Evolutionary conservation across 1,140 invertebrate genomes (phyloP).

Genomic region (Rhagoletis pomonella): DNA sequence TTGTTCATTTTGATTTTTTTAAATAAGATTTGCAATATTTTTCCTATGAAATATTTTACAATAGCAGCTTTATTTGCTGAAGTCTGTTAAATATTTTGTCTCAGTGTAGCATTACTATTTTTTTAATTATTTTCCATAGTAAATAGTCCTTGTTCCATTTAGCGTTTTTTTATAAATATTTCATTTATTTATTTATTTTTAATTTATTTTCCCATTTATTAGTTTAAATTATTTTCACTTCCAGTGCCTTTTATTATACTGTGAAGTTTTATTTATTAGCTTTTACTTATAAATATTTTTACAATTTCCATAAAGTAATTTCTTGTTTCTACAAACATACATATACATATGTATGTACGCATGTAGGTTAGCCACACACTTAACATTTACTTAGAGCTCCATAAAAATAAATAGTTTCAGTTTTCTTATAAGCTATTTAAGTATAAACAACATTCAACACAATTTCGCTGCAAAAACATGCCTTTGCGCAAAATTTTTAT

Average conservation of each 20-base stretch:
- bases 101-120: background rate
- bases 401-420: constrained; percentile 20
- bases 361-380: constrained; percentile 16
- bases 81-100: background rate
- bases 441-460: constrained; percentile 47
- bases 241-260: background rate
- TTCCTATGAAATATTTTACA: constrained; percentile 55
- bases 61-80: constrained; percentile 38
- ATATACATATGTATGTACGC: background rate
- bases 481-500: background rate
- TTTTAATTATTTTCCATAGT: background rate
- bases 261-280: background rate
- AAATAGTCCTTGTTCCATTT: background rate
- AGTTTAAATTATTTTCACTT: background rate
- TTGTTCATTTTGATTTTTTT: constrained; percentile 43
- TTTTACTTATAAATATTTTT: constrained; percentile 20
- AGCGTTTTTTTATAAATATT: background rate
- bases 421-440: constrained; percentile 12
- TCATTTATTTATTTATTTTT: background rate
- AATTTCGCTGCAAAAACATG: background rate
- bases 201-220: background rate
- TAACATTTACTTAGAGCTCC: constrained; percentile 38
- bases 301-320: constrained; percentile 38
- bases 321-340: constrained; percentile 13
- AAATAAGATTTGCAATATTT: constrained; percentile 47